Percentiles rank a stretch among this genome's conserved stretches.
These are phyloP conservation scores for Antheraea pernyi DNA, from an alignment of 1,140 invertebrate genomes.

Conservation along the genomic window DNA sequence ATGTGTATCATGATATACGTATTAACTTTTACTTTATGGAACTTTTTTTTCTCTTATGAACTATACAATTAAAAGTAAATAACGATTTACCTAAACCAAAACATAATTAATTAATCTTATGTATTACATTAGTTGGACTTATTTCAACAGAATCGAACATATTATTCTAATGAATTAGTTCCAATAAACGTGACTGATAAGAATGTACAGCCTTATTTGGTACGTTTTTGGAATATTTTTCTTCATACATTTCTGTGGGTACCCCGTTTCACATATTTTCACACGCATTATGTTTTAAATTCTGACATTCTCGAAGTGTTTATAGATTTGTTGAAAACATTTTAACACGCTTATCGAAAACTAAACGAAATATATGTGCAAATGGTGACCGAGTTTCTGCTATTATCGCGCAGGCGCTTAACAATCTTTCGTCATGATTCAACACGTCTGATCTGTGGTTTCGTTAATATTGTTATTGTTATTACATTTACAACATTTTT, in stretches of 20 bases:
- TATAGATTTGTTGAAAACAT: background rate
- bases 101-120: too few relatives aligned
- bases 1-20: too few relatives aligned
- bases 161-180: too few relatives aligned
- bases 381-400: background rate
- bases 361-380: constrained; percentile 3
- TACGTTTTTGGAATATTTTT: background rate
- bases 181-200: too few relatives aligned
- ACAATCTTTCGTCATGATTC: background rate
- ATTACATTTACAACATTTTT: background rate
- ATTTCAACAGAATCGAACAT: too few relatives aligned
- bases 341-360: background rate
- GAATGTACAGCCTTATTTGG: too few relatives aligned
- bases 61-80: background rate
- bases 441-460: background rate
- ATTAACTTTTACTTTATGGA: too few relatives aligned
- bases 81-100: background rate
- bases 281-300: background rate
- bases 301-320: background rate
- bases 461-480: background rate
- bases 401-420: background rate
- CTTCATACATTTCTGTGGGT: background rate
- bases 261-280: background rate
- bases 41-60: too few relatives aligned
- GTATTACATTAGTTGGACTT: too few relatives aligned